Conservation (phyloP, 2,888 invertebrate genomes). For the Spodoptera picta region DNA sequence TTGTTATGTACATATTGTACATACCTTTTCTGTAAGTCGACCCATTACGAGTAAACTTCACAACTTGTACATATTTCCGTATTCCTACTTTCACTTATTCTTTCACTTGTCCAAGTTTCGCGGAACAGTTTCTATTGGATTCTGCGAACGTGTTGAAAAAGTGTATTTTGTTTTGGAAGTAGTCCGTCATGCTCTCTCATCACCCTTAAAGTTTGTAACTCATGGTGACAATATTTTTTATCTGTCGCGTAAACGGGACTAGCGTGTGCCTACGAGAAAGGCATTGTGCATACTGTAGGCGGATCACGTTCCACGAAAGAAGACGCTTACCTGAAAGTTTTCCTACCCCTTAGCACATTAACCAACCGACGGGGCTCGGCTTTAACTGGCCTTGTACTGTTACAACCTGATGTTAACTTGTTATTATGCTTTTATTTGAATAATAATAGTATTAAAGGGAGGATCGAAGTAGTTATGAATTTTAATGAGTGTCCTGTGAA, state of each 20-base stretch:
- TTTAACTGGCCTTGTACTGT: slow-evolving; percentile 69
- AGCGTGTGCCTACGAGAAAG: slow-evolving; percentile 54
- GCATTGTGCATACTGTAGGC: slow-evolving; percentile 70
- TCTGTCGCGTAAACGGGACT: slow-evolving; percentile 53
- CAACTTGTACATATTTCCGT: slow-evolving; percentile 4
- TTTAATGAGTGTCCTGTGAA: not conserved
- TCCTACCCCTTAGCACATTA: slow-evolving; percentile 86
- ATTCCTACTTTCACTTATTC: slow-evolving; percentile 28
- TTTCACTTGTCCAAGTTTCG: slow-evolving; percentile 39
- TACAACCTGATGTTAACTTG: slow-evolving; percentile 65
- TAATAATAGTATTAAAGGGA: slow-evolving; percentile 47
- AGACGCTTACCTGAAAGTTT: slow-evolving; percentile 88
- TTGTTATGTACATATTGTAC: not conserved
- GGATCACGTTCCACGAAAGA: slow-evolving; percentile 82
- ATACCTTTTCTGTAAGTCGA: not conserved
- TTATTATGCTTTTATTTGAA: slow-evolving; percentile 55
- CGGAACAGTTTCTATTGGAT: slow-evolving; percentile 47
- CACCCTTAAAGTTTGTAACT: slow-evolving; percentile 59
- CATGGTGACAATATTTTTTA: slow-evolving; percentile 61
- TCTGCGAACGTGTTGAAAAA: slow-evolving; percentile 48
- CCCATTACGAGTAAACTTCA: slow-evolving; percentile 8
- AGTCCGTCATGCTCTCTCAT: slow-evolving; percentile 55
- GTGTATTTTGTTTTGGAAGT: slow-evolving; percentile 54
- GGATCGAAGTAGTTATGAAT: slow-evolving; percentile 10
- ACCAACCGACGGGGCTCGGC: slow-evolving; percentile 71